These are phyloP conservation scores for Hydrochoerus hydrochaeris DNA, from an alignment of 2,113 vertebrate genomes.

Conservation along the genomic window DNA sequence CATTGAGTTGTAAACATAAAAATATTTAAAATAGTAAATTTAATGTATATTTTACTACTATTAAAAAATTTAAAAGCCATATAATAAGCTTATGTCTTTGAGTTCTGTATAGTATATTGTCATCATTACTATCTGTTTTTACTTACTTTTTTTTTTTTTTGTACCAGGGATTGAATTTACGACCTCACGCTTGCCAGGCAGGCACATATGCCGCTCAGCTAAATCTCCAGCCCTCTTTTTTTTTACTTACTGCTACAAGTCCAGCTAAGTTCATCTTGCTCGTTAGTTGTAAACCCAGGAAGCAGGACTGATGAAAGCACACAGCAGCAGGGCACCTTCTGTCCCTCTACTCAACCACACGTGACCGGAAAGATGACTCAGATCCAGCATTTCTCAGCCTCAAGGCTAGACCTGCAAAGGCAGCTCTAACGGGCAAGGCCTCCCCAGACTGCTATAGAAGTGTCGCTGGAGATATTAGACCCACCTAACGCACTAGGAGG, in stretches of 20 bases:
- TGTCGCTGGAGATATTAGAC: not conserved
- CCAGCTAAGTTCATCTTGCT: not conserved
- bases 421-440: too few species aligned
- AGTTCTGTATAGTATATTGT: not conserved
- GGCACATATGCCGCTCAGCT: too few species aligned
- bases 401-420: not conserved
- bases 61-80: not conserved
- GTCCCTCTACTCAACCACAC: not conserved
- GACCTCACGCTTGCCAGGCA: too few species aligned
- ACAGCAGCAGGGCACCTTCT: not conserved
- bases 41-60: not conserved
- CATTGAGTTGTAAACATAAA: not conserved
- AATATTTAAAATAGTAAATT: not conserved
- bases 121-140: not conserved
- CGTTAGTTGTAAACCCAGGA: not conserved
- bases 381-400: not conserved
- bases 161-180: too few species aligned
- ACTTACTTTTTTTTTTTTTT: not conserved
- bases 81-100: not conserved
- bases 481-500: accelerated
- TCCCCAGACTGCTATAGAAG: not conserved
- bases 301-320: not conserved
- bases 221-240: too few species aligned
- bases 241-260: not conserved
- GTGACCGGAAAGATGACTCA: not conserved